Conservation (phyloP, 2,113 vertebrate genomes). For the Pogonocichla stellata region DNA sequence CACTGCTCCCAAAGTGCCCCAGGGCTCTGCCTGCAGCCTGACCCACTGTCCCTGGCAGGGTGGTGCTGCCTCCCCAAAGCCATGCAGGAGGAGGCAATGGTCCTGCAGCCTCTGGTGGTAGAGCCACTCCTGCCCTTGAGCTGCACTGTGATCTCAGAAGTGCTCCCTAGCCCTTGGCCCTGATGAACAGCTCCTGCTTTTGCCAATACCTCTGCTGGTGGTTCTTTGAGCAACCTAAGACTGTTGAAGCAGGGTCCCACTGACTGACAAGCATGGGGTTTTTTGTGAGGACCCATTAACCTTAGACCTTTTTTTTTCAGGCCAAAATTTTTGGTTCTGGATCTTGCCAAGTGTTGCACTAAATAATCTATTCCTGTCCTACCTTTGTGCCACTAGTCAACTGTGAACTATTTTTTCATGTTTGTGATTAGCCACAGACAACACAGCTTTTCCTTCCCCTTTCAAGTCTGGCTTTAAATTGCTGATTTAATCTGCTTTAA, state of each 20-base stretch:
- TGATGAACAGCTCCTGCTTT: not conserved
- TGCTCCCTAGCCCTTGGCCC: fast-evolving
- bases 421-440: not conserved
- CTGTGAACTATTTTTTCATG: not conserved
- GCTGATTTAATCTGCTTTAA: not conserved
- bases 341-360: not conserved
- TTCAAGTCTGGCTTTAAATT: not conserved
- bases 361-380: not conserved
- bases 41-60: not conserved
- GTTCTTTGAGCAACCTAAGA: not conserved
- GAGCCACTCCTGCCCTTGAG: not conserved
- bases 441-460: not conserved
- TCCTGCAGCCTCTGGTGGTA: not conserved
- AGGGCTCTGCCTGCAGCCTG: not conserved
- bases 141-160: not conserved
- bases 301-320: not conserved
- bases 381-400: not conserved
- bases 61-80: not conserved
- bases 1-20: not conserved
- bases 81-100: not conserved
- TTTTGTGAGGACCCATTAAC: not conserved
- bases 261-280: fast-evolving
- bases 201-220: not conserved
- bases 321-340: not conserved
- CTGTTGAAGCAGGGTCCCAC: too few species aligned